Evolutionary conservation across 30 jellyfish, hydroid and myxozoan genomes (phyloP), one percentile per base, ranked within the genome.

Genomic region (Hydractinia symbiolongicarpus): DNA sequence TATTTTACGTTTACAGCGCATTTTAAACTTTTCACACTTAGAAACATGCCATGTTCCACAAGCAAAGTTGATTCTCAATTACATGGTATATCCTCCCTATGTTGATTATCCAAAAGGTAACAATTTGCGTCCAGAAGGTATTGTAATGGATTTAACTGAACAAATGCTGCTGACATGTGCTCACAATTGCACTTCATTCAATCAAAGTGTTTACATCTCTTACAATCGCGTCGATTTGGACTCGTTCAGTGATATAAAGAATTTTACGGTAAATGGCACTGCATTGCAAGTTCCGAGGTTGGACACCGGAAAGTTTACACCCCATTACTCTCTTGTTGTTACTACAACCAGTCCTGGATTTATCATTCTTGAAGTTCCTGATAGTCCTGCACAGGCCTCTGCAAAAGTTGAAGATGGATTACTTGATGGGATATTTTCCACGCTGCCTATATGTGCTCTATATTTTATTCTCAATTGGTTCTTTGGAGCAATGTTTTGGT

Each of bases 21-120:
- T 30, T 30, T 30, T 2, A 2, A 30, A 30, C 44, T 30, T 30
- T 30, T 30, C 44, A 30, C 40, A n/a, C 4, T 64, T 64, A 64
- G 74, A 64, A 64, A 64, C 74, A n/a, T 64, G 74, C 4, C 74
- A 64, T 13, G 74, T 64, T n/a, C 74, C 74, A 64, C 74, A 64
- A n/a, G 52, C 74, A 6, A 64, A 64, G 19, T 51, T 64, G 74
- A 64, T 64, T 4, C 19, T 64, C 8, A 64, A 64, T 13, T 64
- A 64, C 16, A 51, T 13, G 7, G 74, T 64, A 7, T 64, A 64
- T 51, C 74, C 74, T 1, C 74, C 74, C 4, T 64, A 64, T 4
- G 40, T 64, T 64, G 74, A 64, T 64, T 64, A 64, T 64, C 74
- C 74, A n/a, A 51, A n/a, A 64, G 40, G 40, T 1, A 13, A 64